Evolutionary conservation across 2,113 vertebrate genomes (phyloP).

Genomic region (Sula dactylatra): DNA sequence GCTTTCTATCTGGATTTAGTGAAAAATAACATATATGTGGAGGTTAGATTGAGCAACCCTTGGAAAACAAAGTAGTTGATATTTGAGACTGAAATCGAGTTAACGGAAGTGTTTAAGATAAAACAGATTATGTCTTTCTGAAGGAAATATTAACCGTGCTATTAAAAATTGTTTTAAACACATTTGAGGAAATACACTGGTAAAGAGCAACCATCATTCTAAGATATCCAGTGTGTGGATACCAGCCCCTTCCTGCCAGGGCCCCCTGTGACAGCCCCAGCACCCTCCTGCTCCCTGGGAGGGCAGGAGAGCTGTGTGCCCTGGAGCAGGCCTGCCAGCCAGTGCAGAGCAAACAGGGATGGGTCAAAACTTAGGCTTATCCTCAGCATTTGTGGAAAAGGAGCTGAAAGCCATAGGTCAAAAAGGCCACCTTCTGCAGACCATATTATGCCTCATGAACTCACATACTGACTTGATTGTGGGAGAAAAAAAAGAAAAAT

Average conservation of each 20-base stretch:
- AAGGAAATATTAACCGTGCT: not conserved
- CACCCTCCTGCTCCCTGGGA: no score
- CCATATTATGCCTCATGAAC: accelerated
- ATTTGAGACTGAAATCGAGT: not conserved
- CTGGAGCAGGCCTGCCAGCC: accelerated
- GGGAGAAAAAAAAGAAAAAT: not conserved
- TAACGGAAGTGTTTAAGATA: not conserved
- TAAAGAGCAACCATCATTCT: not conserved
- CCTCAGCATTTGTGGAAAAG: not conserved
- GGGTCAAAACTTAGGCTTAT: not conserved
- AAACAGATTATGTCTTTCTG: not conserved
- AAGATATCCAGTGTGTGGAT: not conserved
- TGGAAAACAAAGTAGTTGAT: not conserved
- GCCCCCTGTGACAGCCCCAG: accelerated
- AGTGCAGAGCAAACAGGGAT: no score
- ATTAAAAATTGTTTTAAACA: not conserved
- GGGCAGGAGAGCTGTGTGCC: accelerated
- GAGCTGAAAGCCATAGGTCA: not conserved
- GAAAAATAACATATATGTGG: not conserved
- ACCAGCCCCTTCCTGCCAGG: no score
- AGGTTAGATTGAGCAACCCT: not conserved
- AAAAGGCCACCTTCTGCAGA: not conserved
- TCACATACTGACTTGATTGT: accelerated
- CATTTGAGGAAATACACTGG: not conserved
- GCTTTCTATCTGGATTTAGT: not conserved